These are phyloP conservation scores for Ibidorhyncha struthersii DNA, from an alignment of 2,113 vertebrate genomes.

Conservation along the genomic window DNA sequence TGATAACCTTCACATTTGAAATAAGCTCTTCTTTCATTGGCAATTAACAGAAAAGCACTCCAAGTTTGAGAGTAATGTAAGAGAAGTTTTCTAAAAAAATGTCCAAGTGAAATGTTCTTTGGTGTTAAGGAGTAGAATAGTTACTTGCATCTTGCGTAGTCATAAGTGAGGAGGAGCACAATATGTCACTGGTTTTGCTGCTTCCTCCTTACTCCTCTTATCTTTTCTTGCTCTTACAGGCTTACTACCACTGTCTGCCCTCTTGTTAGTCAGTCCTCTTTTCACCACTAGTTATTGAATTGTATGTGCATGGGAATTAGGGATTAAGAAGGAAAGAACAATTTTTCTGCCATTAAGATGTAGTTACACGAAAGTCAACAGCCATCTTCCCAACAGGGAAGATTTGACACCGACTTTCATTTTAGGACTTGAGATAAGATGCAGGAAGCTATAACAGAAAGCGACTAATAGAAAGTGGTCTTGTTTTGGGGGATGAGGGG, in stretches of 20 bases:
- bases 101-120: not conserved
- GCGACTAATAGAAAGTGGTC: not conserved
- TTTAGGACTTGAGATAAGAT: not conserved
- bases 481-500: not conserved
- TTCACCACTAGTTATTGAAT: not conserved
- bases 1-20: not conserved
- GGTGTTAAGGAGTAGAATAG: not conserved
- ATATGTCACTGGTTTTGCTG: not conserved
- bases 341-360: not conserved
- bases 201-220: not conserved
- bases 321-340: not conserved
- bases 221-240: not conserved
- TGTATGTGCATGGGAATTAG: not conserved
- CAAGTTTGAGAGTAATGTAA: not conserved
- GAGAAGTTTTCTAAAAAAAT: not conserved
- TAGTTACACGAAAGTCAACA: not conserved
- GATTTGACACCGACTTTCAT: not conserved
- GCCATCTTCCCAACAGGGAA: not conserved
- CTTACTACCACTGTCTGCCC: not conserved
- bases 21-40: not conserved
- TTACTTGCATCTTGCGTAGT: not conserved
- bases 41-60: not conserved
- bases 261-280: not conserved
- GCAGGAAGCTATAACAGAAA: not conserved
- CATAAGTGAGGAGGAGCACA: not conserved